These are phyloP conservation scores for Scatophagus argus DNA, from an alignment of 2,113 vertebrate genomes.

Conservation along the genomic window DNA sequence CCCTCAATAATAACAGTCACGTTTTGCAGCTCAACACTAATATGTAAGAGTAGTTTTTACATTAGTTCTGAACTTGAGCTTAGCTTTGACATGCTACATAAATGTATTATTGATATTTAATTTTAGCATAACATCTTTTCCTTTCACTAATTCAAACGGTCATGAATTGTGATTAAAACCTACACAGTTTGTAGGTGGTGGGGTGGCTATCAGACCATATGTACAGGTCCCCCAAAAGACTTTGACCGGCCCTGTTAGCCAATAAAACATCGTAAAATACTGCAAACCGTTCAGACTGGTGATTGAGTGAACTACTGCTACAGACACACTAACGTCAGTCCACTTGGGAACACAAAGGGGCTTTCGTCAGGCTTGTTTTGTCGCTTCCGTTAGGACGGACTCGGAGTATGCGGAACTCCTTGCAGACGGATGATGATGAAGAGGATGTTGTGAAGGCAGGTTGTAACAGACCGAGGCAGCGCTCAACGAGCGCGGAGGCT, in stretches of 20 bases:
- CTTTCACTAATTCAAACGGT: not conserved
- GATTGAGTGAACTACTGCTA: not conserved
- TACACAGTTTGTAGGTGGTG: not conserved
- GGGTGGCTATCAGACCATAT: not conserved
- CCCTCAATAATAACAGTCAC: too few relatives aligned
- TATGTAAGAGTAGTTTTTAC: too few relatives aligned
- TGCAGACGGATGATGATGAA: constrained; percentile 55
- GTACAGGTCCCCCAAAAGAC: not conserved
- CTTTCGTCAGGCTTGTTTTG: not conserved
- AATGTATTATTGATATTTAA: too few relatives aligned
- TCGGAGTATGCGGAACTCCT: constrained; percentile 79
- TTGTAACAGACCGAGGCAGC: constrained; percentile 47
- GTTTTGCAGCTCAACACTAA: too few relatives aligned
- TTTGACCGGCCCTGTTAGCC: not conserved
- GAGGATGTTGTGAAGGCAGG: constrained; percentile 76
- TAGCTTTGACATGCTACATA: too few relatives aligned
- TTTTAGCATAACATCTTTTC: not conserved
- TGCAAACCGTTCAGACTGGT: not conserved
- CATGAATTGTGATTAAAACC: too few relatives aligned
- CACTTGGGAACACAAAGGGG: not conserved
- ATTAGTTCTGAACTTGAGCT: too few relatives aligned
- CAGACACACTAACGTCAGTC: not conserved
- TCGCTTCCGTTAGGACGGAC: constrained; percentile 27
- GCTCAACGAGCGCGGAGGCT: constrained; percentile 39
- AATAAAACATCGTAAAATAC: not conserved